Evolutionary conservation across 2,888 invertebrate genomes (phyloP), one percentile per base, ranked within the genome.

Genomic region (Ephialtes manifestator): DNA sequence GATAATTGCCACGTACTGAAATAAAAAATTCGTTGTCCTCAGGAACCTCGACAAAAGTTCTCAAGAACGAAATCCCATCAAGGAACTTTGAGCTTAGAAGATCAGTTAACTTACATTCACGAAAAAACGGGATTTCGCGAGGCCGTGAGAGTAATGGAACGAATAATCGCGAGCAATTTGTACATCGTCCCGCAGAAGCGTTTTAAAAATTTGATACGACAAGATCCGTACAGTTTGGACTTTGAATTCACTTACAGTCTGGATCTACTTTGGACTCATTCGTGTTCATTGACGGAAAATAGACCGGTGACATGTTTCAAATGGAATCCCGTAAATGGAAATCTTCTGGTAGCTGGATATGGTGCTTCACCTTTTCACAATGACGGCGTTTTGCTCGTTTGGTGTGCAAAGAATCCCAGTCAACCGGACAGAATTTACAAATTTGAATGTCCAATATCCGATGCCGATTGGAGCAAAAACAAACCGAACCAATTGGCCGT

Each of bases 351-450:
- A 0, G 97, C 97, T 0, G 97, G 96, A 13, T 97, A 98, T 91
- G 97, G 97, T 0, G 83, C 90, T 4, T 84, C 79, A 1, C 39
- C 58, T 0, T 76, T 84, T 75, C 93, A 94, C 0, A 94, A 94
- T n/a, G 93, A 93, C 1, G 98, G 98, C 0, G 90, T 96, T 51
- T 95, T 98, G 0, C 95, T 96, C 88, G 93, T 97, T 81, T 98
- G 98, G 98, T 97, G 96, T 51, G 91, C 93, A 1, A 95, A 98
- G 93, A 98, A 97, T 93, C 97, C 97, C 0, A 95, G 96, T 15
- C 96, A 96, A 90, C 97, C 97, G 0, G 97, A 97, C 92, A 95
- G 97, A 84, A 91, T 95, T 7, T 97, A 96, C 89, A 89, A 93
- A 4, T 97, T 97, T 90, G 91, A 95, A 0, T 94, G 95, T 67